phyloP scores from a whole-genome alignment of 2,113 vertebrate species.

The Atlantisia rogersi region DNA sequence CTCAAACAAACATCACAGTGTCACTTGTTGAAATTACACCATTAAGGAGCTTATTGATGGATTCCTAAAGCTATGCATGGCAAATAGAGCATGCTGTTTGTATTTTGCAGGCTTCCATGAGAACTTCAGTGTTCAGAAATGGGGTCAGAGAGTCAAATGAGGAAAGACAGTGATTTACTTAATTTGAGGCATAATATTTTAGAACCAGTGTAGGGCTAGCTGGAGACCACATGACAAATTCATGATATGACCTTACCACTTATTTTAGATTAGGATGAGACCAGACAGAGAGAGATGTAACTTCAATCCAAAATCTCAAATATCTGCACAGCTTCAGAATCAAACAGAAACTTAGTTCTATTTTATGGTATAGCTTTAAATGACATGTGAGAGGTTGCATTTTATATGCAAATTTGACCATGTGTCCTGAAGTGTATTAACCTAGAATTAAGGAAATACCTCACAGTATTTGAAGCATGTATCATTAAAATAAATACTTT shows the following conservation, averaged over 20 bases:
- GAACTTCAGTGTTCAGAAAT: background rate
- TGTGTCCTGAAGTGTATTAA: background rate
- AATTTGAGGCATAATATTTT: background rate
- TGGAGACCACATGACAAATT: background rate
- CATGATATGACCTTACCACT: background rate
- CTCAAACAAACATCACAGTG: background rate
- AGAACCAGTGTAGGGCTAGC: background rate
- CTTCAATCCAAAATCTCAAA: background rate
- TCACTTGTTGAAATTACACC: background rate
- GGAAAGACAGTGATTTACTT: background rate
- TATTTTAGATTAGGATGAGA: background rate
- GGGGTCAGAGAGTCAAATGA: background rate
- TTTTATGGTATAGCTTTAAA: background rate
- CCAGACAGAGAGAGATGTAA: background rate
- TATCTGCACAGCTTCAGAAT: background rate
- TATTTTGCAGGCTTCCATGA: background rate
- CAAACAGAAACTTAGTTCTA: background rate
- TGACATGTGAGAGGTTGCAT: background rate
- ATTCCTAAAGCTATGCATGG: background rate
- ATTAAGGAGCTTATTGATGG: background rate
- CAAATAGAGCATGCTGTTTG: background rate
- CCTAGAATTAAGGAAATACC: background rate
- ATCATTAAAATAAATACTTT: background rate
- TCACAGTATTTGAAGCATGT: background rate
- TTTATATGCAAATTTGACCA: background rate